A percentile compares a stretch with the other conserved stretches of the same genome.
Conservation (phyloP, 2,888 invertebrate species). For the Cerastis rubricosa region DNA sequence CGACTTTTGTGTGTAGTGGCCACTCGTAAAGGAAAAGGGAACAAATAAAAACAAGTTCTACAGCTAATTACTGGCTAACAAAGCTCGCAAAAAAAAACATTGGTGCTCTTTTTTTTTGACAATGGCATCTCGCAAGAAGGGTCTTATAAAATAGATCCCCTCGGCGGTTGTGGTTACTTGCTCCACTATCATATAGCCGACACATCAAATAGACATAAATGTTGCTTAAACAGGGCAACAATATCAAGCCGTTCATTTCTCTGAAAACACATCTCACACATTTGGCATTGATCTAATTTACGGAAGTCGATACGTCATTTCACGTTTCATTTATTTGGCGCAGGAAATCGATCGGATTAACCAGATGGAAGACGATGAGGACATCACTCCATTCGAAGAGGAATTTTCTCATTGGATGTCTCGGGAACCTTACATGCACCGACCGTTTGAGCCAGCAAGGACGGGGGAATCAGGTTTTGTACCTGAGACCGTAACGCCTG, state of each 20-base stretch:
- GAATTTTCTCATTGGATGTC: conserved; percentile 68
- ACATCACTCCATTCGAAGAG: conserved; percentile 61
- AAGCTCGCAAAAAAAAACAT: not conserved
- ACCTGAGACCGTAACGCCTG: conserved; percentile 14
- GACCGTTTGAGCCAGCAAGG: conserved; percentile 31
- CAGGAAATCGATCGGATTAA: conserved; percentile 81
- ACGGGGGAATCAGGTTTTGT: conserved; percentile 4
- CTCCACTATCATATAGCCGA: not conserved
- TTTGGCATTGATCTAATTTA: conserved; percentile 2
- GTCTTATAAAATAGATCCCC: not conserved
- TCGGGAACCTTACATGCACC: conserved; percentile 62
- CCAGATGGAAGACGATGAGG: conserved; percentile 71
- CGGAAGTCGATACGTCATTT: conserved; percentile 1
- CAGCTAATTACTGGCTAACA: not conserved
- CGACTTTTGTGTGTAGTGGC: not conserved
- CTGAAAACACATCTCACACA: not conserved
- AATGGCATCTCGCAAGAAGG: too few species aligned
- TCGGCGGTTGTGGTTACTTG: too few species aligned
- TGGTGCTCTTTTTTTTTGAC: too few species aligned
- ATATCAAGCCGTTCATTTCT: not conserved
- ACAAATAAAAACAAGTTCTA: not conserved
- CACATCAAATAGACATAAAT: not conserved
- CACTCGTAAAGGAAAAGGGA: not conserved
- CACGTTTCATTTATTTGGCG: conserved; percentile 28
- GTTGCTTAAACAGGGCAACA: not conserved